These are phyloP conservation scores for Octonoba sinensis DNA, from an alignment of 2,888 invertebrate genomes.

Conservation along the genomic window DNA sequence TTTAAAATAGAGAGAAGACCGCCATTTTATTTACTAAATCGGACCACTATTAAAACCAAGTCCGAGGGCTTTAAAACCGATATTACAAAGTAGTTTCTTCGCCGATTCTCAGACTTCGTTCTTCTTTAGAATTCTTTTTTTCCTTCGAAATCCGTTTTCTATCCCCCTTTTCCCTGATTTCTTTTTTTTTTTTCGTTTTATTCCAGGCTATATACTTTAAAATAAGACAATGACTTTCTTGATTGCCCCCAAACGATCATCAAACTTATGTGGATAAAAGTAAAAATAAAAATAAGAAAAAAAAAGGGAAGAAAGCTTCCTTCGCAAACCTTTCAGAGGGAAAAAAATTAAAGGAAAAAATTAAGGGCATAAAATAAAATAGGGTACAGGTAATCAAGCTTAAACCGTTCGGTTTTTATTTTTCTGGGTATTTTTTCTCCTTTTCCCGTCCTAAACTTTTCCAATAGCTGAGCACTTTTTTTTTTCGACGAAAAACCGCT, in stretches of 20 bases:
- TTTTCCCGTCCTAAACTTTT: conserved; percentile 37
- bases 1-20: conserved; percentile 32
- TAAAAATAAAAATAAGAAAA: conserved; percentile 23
- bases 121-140: conserved; percentile 7
- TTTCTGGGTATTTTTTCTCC: conserved; percentile 18
- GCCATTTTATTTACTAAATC: conserved; percentile 63
- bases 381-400: conserved; percentile 62
- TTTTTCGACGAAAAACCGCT: conserved; percentile 32
- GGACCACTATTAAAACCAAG: conserved; percentile 40
- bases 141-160: conserved; percentile 19
- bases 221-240: conserved; percentile 63
- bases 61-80: conserved; percentile 60
- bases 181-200: conserved; percentile 22
- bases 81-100: conserved; percentile 60
- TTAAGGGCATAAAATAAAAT: conserved; percentile 59
- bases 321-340: conserved; percentile 4
- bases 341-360: conserved; percentile 24
- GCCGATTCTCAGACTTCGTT: conserved; percentile 35
- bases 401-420: conserved; percentile 47
- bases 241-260: conserved; percentile 59
- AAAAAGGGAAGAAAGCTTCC: conserved; percentile 19
- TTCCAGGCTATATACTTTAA: conserved; percentile 54
- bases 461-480: conserved; percentile 54
- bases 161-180: conserved; percentile 13
- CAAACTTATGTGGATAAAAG: conserved; percentile 60